phyloP scores from a whole-genome alignment of 1,140 invertebrate species.

The Asobara japonica region DNA sequence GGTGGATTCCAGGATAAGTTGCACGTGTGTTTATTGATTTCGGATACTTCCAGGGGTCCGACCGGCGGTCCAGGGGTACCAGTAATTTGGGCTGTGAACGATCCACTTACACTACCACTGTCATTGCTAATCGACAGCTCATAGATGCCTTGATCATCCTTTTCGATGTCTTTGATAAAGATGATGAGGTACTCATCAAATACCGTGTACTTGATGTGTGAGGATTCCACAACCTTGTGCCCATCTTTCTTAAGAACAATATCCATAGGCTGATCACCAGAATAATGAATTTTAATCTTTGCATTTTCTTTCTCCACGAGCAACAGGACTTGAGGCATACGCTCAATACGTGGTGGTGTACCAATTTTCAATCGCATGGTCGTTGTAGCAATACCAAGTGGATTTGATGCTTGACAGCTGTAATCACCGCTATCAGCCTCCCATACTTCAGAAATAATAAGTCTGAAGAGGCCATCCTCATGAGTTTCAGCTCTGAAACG shows the following conservation, averaged over 20 bases:
- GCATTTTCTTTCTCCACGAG: constrained; percentile 94
- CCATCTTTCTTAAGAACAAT: constrained; percentile 86
- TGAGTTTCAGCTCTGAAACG: constrained; percentile 80
- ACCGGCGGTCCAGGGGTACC: constrained; percentile 92
- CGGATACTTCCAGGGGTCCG: constrained; percentile 89
- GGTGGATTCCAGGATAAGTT: constrained; percentile 91
- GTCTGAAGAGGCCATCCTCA: constrained; percentile 83
- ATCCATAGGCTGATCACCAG: constrained; percentile 91
- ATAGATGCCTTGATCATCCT: constrained; percentile 87
- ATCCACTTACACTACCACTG: constrained; percentile 85
- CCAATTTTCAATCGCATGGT: constrained; percentile 89
- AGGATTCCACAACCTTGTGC: constrained; percentile 77
- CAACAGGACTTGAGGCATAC: constrained; percentile 89
- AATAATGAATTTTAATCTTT: constrained; percentile 93
- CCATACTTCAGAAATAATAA: constrained; percentile 91
- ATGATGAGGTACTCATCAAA: constrained; percentile 97
- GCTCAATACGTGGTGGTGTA: constrained; percentile 91
- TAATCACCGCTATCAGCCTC: constrained; percentile 96
- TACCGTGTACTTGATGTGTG: constrained; percentile 89
- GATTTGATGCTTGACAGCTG: constrained; percentile 94
- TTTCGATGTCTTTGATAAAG: constrained; percentile 87
- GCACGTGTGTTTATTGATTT: constrained; percentile 91
- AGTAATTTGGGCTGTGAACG: constrained; percentile 88
- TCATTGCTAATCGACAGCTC: constrained; percentile 90
- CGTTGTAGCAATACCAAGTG: constrained; percentile 88